phyloP scores from a whole-genome alignment of 2,797 vertebrate genomes.

The Clarias fuscus region DNA sequence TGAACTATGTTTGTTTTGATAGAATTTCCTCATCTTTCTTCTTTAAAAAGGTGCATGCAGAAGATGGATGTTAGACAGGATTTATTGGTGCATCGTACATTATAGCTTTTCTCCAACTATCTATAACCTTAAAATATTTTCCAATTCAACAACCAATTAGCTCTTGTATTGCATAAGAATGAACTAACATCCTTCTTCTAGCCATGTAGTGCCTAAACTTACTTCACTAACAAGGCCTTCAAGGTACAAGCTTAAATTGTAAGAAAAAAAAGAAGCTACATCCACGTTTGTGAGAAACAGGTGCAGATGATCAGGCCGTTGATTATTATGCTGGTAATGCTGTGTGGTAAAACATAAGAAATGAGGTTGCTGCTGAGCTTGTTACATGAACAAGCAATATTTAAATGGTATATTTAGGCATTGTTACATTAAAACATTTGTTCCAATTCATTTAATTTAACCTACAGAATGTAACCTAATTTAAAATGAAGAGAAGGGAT shows the following conservation, averaged over 20 bases:
- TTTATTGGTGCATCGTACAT: background rate
- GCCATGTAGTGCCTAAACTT: background rate
- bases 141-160: background rate
- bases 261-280: background rate
- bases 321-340: too few relatives aligned
- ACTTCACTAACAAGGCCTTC: background rate
- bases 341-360: too few relatives aligned
- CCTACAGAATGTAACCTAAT: too few relatives aligned
- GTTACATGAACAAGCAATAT: too few relatives aligned
- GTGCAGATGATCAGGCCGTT: too few relatives aligned
- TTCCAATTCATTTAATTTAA: too few relatives aligned
- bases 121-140: background rate
- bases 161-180: too few relatives aligned
- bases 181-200: background rate
- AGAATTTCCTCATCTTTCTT: background rate
- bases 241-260: background rate
- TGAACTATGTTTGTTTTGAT: background rate
- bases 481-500: too few relatives aligned
- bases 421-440: too few relatives aligned
- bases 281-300: too few relatives aligned
- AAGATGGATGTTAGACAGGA: background rate
- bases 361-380: too few relatives aligned
- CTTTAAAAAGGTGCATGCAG: background rate
- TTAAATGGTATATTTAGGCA: too few relatives aligned
- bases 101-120: background rate